These are phyloP conservation scores for Sitta europaea DNA, from an alignment of 2,113 vertebrate genomes.

Conservation along the genomic window DNA sequence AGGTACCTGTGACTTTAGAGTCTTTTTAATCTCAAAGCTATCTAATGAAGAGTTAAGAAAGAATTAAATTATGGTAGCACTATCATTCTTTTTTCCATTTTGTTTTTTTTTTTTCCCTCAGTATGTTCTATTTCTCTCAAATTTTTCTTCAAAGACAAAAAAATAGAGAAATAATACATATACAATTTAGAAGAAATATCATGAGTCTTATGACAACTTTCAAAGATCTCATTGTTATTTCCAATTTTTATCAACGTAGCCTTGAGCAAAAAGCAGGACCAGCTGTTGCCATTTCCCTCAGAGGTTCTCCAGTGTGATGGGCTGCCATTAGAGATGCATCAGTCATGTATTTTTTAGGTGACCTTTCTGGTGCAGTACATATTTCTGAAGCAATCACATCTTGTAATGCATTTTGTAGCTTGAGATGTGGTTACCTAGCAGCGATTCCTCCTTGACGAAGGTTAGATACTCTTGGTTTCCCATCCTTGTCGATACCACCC, in stretches of 20 bases:
- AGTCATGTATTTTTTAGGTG: slow-evolving; percentile 33
- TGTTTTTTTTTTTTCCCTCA: background rate
- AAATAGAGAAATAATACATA: background rate
- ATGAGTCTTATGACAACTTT: background rate
- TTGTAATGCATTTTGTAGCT: background rate
- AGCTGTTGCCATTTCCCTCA: background rate
- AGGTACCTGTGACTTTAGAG: background rate
- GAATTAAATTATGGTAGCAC: background rate
- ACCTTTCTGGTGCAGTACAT: slow-evolving; percentile 29
- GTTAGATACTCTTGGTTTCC: slow-evolving; percentile 94
- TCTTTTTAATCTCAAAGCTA: background rate
- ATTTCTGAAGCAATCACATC: slow-evolving; percentile 39
- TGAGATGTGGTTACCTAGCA: slow-evolving; percentile 81
- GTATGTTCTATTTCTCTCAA: background rate
- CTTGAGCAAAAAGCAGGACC: background rate
- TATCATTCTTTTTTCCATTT: background rate
- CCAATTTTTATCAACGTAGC: background rate
- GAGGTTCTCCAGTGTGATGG: background rate
- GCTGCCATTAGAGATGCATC: slow-evolving; percentile 11
- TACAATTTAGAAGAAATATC: background rate
- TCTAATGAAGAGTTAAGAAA: background rate
- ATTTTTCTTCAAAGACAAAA: background rate
- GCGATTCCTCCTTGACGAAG: slow-evolving; percentile 96
- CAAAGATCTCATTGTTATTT: background rate
- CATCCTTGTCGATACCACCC: slow-evolving; percentile 94